Percentiles rank a stretch among this genome's conserved stretches.
These are phyloP conservation scores for Myiothlypis coronata DNA, from an alignment of 2,797 vertebrate genomes.

Conservation along the genomic window DNA sequence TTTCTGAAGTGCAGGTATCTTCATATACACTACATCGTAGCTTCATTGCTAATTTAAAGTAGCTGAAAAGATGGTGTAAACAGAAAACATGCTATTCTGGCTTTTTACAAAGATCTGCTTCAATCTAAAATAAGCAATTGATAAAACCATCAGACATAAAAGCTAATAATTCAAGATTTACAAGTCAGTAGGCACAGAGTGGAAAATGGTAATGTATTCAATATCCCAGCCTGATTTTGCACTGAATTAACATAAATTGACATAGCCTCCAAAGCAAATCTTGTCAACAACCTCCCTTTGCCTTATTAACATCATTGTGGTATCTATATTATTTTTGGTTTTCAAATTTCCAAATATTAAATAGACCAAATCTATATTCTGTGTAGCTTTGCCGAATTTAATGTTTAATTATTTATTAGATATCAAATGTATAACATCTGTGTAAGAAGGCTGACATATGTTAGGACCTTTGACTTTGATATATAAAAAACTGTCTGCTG, in stretches of 20 bases:
- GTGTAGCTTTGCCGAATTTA: background rate
- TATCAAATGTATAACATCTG: slow-evolving; percentile 53
- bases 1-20: background rate
- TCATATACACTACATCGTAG: background rate
- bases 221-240: background rate
- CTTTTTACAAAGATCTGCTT: background rate
- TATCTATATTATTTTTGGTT: background rate
- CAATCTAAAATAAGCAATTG: background rate
- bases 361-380: background rate
- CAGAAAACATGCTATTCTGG: background rate
- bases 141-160: background rate
- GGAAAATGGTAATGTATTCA: background rate
- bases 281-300: background rate
- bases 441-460: slow-evolving; percentile 47
- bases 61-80: background rate
- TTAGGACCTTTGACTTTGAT: slow-evolving; percentile 49
- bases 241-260: slow-evolving; percentile 9
- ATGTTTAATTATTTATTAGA: slow-evolving; percentile 60
- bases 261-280: background rate
- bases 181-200: background rate
- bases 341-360: background rate
- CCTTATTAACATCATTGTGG: background rate
- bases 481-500: slow-evolving; percentile 47
- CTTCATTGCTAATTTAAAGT: background rate
- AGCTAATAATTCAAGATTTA: background rate